These are phyloP conservation scores for Mionectes macconnelli DNA, from an alignment of 2,113 vertebrate genomes.

Conservation along the genomic window DNA sequence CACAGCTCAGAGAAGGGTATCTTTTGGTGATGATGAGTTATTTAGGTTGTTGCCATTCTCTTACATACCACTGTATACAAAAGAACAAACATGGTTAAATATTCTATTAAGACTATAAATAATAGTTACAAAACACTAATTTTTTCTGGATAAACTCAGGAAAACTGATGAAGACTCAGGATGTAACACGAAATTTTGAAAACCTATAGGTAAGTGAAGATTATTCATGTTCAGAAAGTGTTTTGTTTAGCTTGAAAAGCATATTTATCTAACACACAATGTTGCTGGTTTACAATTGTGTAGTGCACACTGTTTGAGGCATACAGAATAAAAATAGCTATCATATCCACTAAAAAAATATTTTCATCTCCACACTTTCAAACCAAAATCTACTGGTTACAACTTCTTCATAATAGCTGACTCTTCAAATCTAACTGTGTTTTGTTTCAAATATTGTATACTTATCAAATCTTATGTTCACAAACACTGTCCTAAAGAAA, in stretches of 20 bases:
- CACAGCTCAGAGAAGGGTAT: not conserved
- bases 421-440: not conserved
- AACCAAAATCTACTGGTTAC: not conserved
- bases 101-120: not conserved
- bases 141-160: not conserved
- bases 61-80: not conserved
- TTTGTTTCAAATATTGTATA: constrained; percentile 23
- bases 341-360: not conserved
- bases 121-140: not conserved
- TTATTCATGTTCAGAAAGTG: not conserved
- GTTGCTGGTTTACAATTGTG: not conserved
- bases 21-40: not conserved
- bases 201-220: not conserved
- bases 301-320: not conserved
- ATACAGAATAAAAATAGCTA: not conserved
- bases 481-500: constrained; percentile 17
- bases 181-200: not conserved
- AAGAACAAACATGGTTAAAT: not conserved
- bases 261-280: not conserved
- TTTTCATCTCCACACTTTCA: not conserved
- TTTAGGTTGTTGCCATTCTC: not conserved
- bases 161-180: not conserved
- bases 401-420: constrained; percentile 18
- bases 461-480: constrained; percentile 25
- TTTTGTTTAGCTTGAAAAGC: not conserved